These are phyloP conservation scores for Cyclargus thomasi DNA, from an alignment of 1,140 invertebrate genomes.

Conservation along the genomic window DNA sequence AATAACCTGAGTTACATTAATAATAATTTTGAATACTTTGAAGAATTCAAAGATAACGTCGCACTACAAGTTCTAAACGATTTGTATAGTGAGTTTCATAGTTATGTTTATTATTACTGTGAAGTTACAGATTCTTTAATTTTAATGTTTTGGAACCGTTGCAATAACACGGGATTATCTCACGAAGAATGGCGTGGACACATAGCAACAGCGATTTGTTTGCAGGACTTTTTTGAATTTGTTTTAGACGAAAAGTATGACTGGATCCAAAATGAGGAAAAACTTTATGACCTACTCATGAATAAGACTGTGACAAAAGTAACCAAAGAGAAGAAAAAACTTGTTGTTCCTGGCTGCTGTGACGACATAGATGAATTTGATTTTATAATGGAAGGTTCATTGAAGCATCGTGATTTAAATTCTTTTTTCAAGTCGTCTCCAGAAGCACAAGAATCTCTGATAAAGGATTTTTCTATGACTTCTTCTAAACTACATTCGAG, in stretches of 20 bases:
- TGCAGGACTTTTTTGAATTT: conserved; percentile 76
- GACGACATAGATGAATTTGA: conserved; percentile 51
- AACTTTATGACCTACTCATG: conserved; percentile 45
- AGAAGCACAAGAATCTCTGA: conserved; percentile 24
- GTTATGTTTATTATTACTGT: conserved; percentile 64
- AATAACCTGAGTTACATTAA: conserved; percentile 40
- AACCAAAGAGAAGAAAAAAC: conserved; percentile 28
- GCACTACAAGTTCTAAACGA: conserved; percentile 51
- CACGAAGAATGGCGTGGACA: conserved; percentile 57
- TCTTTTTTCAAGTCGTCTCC: conserved; percentile 23
- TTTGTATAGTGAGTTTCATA: conserved; percentile 62
- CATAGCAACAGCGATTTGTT: conserved; percentile 70
- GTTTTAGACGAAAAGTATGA: conserved; percentile 68
- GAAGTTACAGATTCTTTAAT: conserved; percentile 59
- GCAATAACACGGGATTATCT: conserved; percentile 45
- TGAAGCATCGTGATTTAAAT: conserved; percentile 53
- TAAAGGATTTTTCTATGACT: conserved; percentile 31
- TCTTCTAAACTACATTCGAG: conserved; percentile 36
- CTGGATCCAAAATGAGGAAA: conserved; percentile 70
- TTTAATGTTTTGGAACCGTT: conserved; percentile 64
- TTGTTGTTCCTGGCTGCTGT: conserved; percentile 40
- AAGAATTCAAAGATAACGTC: conserved; percentile 51
- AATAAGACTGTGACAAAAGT: background rate
- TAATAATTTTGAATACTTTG: conserved; percentile 64
- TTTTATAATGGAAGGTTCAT: conserved; percentile 59